A percentile compares a stretch with the other conserved stretches of the same genome.
These are phyloP conservation scores for Lasiurus cinereus DNA, from an alignment of 2,113 vertebrate genomes.

Conservation along the genomic window DNA sequence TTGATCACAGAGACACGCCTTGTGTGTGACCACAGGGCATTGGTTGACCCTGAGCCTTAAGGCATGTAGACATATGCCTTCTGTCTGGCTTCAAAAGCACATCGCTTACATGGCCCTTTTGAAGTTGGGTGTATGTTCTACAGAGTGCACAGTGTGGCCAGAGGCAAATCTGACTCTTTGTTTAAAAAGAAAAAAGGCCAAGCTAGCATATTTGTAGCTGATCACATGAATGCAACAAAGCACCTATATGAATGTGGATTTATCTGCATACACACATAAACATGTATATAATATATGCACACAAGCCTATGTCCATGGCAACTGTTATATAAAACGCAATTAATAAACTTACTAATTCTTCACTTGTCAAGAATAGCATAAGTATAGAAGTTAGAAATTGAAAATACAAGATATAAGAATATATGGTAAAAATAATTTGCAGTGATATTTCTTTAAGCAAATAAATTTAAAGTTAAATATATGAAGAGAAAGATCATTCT, in stretches of 20 bases:
- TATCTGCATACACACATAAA: neutral
- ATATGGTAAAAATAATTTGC: constrained; percentile 4
- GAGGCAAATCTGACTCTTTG: constrained; percentile 80
- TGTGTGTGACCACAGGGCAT: constrained; percentile 69
- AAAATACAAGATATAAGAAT: constrained; percentile 50
- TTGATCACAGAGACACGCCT: constrained; percentile 69
- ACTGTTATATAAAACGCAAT: neutral
- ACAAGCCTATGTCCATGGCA: neutral
- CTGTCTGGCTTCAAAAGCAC: constrained; percentile 77
- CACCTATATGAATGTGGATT: neutral
- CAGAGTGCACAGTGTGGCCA: constrained; percentile 72
- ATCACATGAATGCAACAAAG: constrained; percentile 60
- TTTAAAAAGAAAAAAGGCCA: constrained; percentile 71
- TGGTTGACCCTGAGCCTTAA: constrained; percentile 77
- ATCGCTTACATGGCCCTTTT: constrained; percentile 71
- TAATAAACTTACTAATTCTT: constrained; percentile 36
- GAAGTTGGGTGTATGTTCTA: constrained; percentile 76
- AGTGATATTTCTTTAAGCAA: constrained; percentile 33
- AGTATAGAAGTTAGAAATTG: neutral
- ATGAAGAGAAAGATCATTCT: constrained; percentile 12
- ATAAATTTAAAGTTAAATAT: constrained; percentile 9
- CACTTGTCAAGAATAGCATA: neutral
- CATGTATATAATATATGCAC: neutral
- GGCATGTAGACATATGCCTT: constrained; percentile 76
- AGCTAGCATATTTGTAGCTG: constrained; percentile 58